Percentiles rank a stretch among this genome's conserved stretches.
These are phyloP conservation scores for Pyrrhosoma nymphula DNA, from an alignment of 2,888 invertebrate species.

Conservation along the genomic window DNA sequence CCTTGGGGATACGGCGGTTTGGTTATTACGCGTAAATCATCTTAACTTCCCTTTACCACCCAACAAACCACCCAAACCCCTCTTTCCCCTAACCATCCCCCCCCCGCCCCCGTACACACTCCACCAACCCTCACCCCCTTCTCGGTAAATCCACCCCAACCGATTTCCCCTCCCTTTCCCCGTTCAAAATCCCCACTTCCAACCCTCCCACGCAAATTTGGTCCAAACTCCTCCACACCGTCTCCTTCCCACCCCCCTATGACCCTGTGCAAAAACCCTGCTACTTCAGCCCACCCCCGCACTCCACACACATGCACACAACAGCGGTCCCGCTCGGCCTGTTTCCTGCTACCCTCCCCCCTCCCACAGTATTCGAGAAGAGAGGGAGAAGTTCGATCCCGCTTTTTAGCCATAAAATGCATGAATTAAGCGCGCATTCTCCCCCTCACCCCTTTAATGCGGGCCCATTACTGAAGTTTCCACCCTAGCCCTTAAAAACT, in stretches of 20 bases:
- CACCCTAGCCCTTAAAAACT: background rate
- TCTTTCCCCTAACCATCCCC: too few species aligned
- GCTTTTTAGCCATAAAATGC: conserved; percentile 55
- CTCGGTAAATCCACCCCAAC: background rate
- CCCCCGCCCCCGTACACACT: background rate
- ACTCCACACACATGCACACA: background rate
- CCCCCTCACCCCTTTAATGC: conserved; percentile 25
- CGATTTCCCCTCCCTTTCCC: background rate
- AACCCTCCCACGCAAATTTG: too few species aligned
- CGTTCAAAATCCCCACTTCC: background rate
- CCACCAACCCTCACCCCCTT: background rate
- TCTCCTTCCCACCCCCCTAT: background rate
- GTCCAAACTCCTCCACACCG: too few species aligned
- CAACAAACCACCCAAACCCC: background rate
- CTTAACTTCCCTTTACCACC: conserved; percentile 19
- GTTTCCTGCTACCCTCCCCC: background rate
- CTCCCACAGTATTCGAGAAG: too few species aligned
- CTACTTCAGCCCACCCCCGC: background rate
- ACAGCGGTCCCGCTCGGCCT: background rate
- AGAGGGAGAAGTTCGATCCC: background rate
- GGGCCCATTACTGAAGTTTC: conserved; percentile 23
- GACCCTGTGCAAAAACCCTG: background rate
- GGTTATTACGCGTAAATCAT: conserved; percentile 66
- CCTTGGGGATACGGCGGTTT: conserved; percentile 49
- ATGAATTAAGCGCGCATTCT: conserved; percentile 61